Evolutionary conservation across 2,113 vertebrate genomes (phyloP), one percentile per base, ranked within the genome.

Genomic region (Polyodon spathula): DNA sequence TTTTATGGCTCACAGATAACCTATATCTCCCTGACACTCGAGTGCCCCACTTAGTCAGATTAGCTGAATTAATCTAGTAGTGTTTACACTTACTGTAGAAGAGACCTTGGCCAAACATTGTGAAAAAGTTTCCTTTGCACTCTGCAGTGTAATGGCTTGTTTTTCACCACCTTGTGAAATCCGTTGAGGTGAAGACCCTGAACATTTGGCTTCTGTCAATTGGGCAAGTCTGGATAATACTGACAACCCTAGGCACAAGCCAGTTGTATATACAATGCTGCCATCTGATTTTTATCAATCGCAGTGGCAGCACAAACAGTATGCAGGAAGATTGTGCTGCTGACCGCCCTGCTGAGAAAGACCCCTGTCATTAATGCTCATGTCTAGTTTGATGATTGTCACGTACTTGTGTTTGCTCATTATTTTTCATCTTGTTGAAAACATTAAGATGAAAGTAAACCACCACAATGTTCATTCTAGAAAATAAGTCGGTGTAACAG

Each of bases 31-130:
- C n/a, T n/a, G n/a, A n/a, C 75, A 78, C 56, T 62, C 6, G 17
- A 17, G 64, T 74, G 64, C 73, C 81, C 79, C 71, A 60, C 69
- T 82, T 81, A 78, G 73, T 75, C 77, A 67, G 63, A 74, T 73
- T 73, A 12, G 62, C 57, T 62, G 86, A 80, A 88, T 86, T 86
- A 82, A 84, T 83, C 74, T 81, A 84, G 68, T 81, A 88, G 83
- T 77, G 78, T 83, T 81, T 74, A 68, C 60, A 39, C 54, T 72
- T 73, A n/a, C n/a, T n/a, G n/a, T n/a, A 75, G 59, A 74, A 82
- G 81, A 86, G 84, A 78, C 81, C 84, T 84, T 81, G 78, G 77
- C 61, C 16, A 58, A 82, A 73, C 66, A 79, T 85, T 78, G 50
- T 84, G 68, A 79, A 71, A 73, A 50, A 80, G n/a, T 79, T 83